Evolutionary conservation across 2,888 invertebrate genomes (phyloP).

Genomic region (Silvanus unidentatus): DNA sequence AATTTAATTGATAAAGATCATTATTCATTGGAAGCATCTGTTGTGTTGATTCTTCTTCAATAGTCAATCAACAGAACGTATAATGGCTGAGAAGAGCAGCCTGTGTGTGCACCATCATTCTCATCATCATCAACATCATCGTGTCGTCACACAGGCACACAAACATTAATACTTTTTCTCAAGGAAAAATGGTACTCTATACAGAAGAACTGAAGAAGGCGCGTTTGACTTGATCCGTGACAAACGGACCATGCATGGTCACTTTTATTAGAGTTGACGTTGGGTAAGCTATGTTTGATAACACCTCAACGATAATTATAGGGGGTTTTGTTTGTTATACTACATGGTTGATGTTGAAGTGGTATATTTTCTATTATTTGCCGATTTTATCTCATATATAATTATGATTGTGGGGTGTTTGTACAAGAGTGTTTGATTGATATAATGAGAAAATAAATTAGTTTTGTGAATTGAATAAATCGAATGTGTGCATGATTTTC

Average conservation of each 20-base stretch:
- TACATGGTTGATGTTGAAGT: no score
- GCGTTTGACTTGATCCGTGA: no score
- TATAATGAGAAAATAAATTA: conserved; percentile 15
- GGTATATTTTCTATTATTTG: conserved; percentile 21
- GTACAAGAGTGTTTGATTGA: conserved; percentile 13
- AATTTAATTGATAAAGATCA: conserved; percentile 43
- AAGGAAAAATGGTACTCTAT: background rate
- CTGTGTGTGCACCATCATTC: no score
- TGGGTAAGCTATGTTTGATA: no score
- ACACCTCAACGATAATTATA: conserved; percentile 20
- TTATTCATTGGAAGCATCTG: conserved; percentile 42
- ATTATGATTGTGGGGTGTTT: conserved; percentile 15
- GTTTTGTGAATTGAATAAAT: conserved; percentile 11
- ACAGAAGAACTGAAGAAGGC: background rate
- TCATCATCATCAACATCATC: no score
- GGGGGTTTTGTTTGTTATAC: conserved; percentile 20
- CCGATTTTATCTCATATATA: conserved; percentile 15
- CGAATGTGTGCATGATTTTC: conserved; percentile 4
- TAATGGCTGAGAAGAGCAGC: conserved; percentile 15
- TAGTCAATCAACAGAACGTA: conserved; percentile 34
- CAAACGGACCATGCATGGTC: no score
- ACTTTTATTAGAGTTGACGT: conserved; percentile 12
- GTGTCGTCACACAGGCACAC: no score
- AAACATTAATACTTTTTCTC: background rate
- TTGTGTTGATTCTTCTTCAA: conserved; percentile 35